These are phyloP conservation scores for Antidorcas marsupialis DNA, from an alignment of 2,113 vertebrate species.

Conservation along the genomic window DNA sequence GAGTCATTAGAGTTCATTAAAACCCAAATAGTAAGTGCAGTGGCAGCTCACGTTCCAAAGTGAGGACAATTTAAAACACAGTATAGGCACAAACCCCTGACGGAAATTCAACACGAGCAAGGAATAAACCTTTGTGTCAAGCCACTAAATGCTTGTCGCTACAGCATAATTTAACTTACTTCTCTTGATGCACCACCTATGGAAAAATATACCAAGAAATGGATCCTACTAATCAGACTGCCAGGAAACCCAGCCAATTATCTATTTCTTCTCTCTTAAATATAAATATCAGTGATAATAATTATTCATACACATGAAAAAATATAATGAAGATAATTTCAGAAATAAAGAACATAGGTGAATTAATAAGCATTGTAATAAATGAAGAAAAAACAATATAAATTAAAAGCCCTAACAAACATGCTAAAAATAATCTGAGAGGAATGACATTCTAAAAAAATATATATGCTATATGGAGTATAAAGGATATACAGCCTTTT, in stretches of 20 bases:
- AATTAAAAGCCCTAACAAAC: background rate
- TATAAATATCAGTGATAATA: background rate
- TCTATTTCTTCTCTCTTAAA: background rate
- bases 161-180: background rate
- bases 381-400: background rate
- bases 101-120: background rate
- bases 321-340: background rate
- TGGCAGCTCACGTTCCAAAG: background rate
- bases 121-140: background rate
- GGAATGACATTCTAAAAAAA: background rate
- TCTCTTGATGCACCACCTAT: background rate
- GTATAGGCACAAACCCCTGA: background rate
- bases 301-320: background rate
- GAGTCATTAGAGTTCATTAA: background rate
- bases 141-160: background rate
- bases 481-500: background rate
- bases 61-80: background rate
- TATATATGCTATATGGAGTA: background rate
- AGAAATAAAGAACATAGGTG: background rate
- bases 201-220: background rate
- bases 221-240: background rate
- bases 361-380: background rate
- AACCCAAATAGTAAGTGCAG: background rate
- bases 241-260: background rate
- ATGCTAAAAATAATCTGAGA: background rate